A percentile compares a stretch with the other conserved stretches of the same genome.
Evolutionary conservation across 30 jellyfish, hydroid and myxozoan species (phyloP).

Genomic region (Sanderia malayensis): DNA sequence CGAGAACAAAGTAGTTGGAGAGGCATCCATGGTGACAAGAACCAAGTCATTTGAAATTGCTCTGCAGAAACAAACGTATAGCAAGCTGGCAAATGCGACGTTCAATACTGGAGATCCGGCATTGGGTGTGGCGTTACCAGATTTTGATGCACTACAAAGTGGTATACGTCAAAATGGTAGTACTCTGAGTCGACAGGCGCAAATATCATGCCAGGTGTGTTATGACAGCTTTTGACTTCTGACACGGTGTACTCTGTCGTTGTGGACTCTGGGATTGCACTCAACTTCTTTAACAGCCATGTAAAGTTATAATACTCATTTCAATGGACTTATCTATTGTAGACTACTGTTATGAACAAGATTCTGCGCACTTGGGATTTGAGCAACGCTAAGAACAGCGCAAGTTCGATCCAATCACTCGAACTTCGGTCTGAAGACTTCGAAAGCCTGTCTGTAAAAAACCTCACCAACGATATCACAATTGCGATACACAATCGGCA

Average conservation of each 20-base stretch:
- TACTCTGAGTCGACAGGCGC: neutral
- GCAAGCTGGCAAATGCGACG: slow-evolving; percentile 12
- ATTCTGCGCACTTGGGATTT: slow-evolving; percentile 66
- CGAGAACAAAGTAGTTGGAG: slow-evolving; percentile 53
- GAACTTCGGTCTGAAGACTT: slow-evolving; percentile 17
- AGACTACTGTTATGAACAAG: slow-evolving; percentile 35
- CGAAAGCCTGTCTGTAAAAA: slow-evolving; percentile 24
- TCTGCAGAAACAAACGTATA: slow-evolving; percentile 10
- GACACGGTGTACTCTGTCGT: too few species aligned
- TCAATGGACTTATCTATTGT: neutral
- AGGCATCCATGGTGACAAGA: slow-evolving; percentile 29
- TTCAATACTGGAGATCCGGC: slow-evolving; percentile 29
- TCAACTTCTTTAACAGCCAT: too few species aligned
- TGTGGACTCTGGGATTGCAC: too few species aligned
- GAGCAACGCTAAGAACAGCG: slow-evolving; percentile 44
- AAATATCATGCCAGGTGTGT: slow-evolving; percentile 51
- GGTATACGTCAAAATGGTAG: slow-evolving; percentile 19
- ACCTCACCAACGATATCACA: slow-evolving; percentile 28
- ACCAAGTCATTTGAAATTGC: slow-evolving; percentile 33
- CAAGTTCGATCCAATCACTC: slow-evolving; percentile 36
- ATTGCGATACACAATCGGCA: slow-evolving; percentile 37
- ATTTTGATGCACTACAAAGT: slow-evolving; percentile 9
- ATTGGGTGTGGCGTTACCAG: slow-evolving; percentile 21
- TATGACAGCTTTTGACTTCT: too few species aligned
- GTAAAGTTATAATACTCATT: too few species aligned